Percentiles rank a stretch among this genome's conserved stretches.
These are phyloP conservation scores for Trogon melanurus DNA, from an alignment of 2,113 vertebrate species.

Conservation along the genomic window DNA sequence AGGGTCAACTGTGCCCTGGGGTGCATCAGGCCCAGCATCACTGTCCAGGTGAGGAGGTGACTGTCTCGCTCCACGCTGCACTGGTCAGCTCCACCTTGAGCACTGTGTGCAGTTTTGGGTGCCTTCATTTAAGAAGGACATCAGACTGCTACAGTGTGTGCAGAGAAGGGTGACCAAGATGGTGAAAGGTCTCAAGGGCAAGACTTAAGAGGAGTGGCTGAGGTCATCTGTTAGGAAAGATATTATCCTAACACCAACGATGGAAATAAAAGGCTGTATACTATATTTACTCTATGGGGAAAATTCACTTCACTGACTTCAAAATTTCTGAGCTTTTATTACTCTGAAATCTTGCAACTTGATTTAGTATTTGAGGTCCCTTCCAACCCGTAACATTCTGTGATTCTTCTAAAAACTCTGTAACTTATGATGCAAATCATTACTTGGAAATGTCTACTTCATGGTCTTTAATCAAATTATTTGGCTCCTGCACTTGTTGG, in stretches of 20 bases:
- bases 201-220: fast-evolving
- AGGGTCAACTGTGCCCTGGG: fast-evolving
- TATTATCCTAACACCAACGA: not conserved
- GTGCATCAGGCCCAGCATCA: fast-evolving
- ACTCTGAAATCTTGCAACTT: not conserved
- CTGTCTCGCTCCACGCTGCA: no score
- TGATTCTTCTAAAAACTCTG: not conserved
- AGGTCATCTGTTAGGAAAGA: not conserved
- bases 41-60: fast-evolving
- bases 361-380: not conserved
- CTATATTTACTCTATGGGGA: fast-evolving
- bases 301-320: not conserved
- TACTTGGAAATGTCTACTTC: not conserved
- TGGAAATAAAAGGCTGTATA: not conserved
- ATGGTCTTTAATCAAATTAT: not conserved
- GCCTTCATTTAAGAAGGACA: not conserved
- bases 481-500: not conserved
- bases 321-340: not conserved
- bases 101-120: not conserved
- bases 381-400: no score
- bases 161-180: not conserved
- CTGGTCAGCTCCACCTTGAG: not conserved
- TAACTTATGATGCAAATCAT: not conserved
- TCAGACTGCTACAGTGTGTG: fast-evolving
- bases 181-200: not conserved